Evolutionary conservation across 2,797 vertebrate genomes (phyloP).

Genomic region (Enteromius argenteus): DNA sequence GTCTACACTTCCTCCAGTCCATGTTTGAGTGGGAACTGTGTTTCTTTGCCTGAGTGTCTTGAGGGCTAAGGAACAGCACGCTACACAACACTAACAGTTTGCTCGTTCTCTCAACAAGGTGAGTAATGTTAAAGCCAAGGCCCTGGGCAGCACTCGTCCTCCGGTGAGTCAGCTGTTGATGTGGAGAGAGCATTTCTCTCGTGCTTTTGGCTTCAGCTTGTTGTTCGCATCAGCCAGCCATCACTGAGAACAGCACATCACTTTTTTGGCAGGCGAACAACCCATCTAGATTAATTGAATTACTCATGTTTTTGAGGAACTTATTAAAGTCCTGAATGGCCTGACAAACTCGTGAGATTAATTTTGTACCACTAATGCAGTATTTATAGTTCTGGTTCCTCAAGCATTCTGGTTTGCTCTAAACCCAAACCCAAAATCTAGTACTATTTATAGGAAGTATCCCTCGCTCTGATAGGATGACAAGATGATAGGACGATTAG

Average conservation of each 20-base stretch:
- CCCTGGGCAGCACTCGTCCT: slow-evolving; percentile 61
- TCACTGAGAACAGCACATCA: neutral
- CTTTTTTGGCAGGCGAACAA: slow-evolving; percentile 8
- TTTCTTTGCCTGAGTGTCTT: neutral
- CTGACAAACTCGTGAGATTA: neutral
- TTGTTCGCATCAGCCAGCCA: slow-evolving; percentile 40
- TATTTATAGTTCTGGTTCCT: neutral
- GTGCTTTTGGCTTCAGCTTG: slow-evolving; percentile 8
- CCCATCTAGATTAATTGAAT: neutral
- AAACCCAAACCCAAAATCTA: neutral
- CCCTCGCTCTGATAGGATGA: too few species aligned
- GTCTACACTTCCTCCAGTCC: slow-evolving; percentile 53
- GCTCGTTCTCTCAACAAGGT: slow-evolving; percentile 57
- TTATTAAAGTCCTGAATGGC: slow-evolving; percentile 1
- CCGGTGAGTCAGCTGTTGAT: slow-evolving; percentile 41
- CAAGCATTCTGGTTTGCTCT: neutral
- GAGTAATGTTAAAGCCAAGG: slow-evolving; percentile 64
- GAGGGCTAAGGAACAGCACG: slow-evolving; percentile 6
- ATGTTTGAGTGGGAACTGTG: slow-evolving; percentile 44
- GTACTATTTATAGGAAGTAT: too few species aligned
- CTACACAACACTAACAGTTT: slow-evolving; percentile 19
- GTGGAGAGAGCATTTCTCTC: slow-evolving; percentile 9
- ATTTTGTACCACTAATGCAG: neutral
- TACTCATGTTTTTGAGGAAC: slow-evolving; percentile 12
- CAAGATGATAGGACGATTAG: too few species aligned